A percentile compares a stretch with the other conserved stretches of the same genome.
These are phyloP conservation scores for Entomyzon cyanotis DNA, from an alignment of 2,113 vertebrate genomes.

Conservation along the genomic window DNA sequence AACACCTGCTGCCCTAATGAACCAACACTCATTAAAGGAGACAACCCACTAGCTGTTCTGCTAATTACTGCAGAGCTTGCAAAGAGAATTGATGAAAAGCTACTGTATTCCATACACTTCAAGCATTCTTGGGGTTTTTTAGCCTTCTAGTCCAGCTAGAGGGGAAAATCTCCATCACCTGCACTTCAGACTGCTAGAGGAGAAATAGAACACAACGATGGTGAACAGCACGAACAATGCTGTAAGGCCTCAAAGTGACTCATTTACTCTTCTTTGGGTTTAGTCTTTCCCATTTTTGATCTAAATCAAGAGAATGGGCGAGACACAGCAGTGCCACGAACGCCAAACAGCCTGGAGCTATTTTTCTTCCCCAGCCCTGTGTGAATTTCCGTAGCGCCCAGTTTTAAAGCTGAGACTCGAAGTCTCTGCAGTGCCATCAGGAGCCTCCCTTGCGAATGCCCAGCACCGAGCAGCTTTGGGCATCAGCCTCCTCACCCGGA, in stretches of 20 bases:
- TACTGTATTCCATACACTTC: neutral
- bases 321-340: rapidly evolving
- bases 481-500: neutral
- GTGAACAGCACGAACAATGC: neutral
- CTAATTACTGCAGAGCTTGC: neutral
- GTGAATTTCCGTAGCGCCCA: neutral
- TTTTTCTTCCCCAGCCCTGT: neutral
- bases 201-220: neutral
- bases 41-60: neutral
- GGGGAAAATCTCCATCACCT: neutral
- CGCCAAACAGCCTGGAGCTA: neutral
- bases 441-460: neutral
- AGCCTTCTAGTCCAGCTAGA: neutral
- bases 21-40: neutral
- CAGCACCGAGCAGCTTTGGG: neutral
- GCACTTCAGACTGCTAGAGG: neutral
- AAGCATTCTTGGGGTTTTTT: too few relatives aligned
- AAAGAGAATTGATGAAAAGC: neutral
- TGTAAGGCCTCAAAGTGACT: neutral
- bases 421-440: neutral
- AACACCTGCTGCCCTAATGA: conserved; percentile 21
- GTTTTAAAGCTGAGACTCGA: neutral
- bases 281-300: neutral
- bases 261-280: neutral
- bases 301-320: rapidly evolving